phyloP scores from a whole-genome alignment of 2,888 invertebrate species.

The Trissoscelio sp. region DNA sequence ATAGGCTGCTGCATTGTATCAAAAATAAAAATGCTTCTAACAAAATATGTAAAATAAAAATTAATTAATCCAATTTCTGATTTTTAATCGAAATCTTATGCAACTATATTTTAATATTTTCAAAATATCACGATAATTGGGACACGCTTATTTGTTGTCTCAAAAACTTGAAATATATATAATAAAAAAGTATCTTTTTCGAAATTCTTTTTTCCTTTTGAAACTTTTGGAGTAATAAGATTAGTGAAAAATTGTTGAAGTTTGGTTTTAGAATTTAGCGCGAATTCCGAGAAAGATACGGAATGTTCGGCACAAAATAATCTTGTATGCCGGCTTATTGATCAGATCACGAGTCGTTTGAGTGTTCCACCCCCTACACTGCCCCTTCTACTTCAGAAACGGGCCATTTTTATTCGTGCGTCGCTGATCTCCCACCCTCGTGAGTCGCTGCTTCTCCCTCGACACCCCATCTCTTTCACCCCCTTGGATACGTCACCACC shows the following conservation, averaged over 20 bases:
- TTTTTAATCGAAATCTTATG: too few relatives aligned
- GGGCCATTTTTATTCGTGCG: conserved; percentile 82
- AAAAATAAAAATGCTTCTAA: conserved; percentile 74
- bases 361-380: conserved; percentile 78
- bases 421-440: conserved; percentile 70
- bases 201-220: too few relatives aligned
- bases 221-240: conserved; percentile 40
- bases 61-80: too few relatives aligned
- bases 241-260: conserved; percentile 45
- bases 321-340: conserved; percentile 81
- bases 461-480: conserved; percentile 70
- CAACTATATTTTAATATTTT: too few relatives aligned
- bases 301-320: conserved; percentile 74
- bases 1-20: conserved; percentile 67
- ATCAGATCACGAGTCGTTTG: conserved; percentile 82
- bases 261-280: conserved; percentile 46
- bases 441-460: conserved; percentile 71
- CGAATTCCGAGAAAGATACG: conserved; percentile 50
- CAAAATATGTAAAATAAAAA: conserved; percentile 41
- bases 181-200: too few relatives aligned
- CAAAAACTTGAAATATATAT: too few relatives aligned
- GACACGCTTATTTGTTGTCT: too few relatives aligned
- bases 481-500: conserved; percentile 74
- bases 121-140: too few relatives aligned
- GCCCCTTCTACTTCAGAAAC: conserved; percentile 73